Conservation (phyloP, 1,140 invertebrate species). For the Melanaphis sacchari region DNA sequence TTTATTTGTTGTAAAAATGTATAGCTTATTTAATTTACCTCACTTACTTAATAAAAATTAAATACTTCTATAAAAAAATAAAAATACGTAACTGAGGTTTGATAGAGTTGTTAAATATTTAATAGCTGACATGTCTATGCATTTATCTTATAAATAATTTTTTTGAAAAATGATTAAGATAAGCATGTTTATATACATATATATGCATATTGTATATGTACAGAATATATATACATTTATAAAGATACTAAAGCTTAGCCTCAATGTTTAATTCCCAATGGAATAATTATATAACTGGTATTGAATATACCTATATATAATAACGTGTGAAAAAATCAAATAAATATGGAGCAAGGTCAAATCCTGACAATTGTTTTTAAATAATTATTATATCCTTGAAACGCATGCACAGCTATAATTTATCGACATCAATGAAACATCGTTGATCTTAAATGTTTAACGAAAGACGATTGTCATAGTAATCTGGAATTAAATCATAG, state of each 20-base stretch:
- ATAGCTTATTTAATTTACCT: neutral
- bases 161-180: neutral
- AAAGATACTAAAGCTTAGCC: neutral
- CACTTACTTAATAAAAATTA: neutral
- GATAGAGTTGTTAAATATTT: neutral
- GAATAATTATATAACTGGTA: neutral
- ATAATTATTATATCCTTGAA: neutral
- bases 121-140: neutral
- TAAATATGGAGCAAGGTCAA: slow-evolving; percentile 23
- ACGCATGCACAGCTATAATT: neutral
- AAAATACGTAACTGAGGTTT: neutral
- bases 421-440: neutral
- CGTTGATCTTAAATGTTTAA: neutral
- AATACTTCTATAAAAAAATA: neutral
- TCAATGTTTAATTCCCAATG: neutral
- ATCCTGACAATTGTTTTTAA: neutral
- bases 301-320: neutral
- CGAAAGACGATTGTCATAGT: neutral
- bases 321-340: neutral
- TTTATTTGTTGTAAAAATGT: neutral
- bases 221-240: no score
- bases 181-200: no score
- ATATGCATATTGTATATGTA: neutral
- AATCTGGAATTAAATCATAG: neutral
- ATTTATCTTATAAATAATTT: neutral